A percentile compares a stretch with the other conserved stretches of the same genome.
These are phyloP conservation scores for Drosophila atripex DNA, from an alignment of 2,888 invertebrate genomes.

Conservation along the genomic window DNA sequence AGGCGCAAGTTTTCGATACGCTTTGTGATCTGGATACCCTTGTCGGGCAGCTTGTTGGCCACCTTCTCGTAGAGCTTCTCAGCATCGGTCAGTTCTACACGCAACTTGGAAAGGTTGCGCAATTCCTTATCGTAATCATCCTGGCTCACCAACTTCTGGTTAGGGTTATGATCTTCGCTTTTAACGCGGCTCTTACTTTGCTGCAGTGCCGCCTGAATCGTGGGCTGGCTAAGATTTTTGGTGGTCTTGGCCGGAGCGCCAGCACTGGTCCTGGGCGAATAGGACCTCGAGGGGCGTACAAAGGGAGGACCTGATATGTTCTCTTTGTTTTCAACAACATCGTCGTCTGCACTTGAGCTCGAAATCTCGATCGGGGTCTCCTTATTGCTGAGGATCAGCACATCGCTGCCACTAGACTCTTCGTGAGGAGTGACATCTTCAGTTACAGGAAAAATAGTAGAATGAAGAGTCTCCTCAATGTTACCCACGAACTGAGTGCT, in stretches of 20 bases:
- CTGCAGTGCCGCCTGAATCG: conserved; percentile 54
- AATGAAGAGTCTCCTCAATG: conserved; percentile 71
- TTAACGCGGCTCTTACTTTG: neutral
- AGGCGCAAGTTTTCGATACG: conserved; percentile 84
- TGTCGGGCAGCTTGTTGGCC: conserved; percentile 86
- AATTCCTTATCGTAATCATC: conserved; percentile 84
- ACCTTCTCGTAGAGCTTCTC: conserved; percentile 74
- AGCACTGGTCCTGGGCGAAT: conserved; percentile 48
- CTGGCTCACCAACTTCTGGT: conserved; percentile 56
- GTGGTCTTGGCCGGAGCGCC: conserved; percentile 28
- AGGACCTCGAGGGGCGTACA: conserved; percentile 11
- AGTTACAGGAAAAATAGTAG: conserved; percentile 59
- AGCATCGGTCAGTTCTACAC: conserved; percentile 83
- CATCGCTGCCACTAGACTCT: conserved; percentile 68
- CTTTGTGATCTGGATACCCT: conserved; percentile 86
- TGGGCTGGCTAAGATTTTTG: conserved; percentile 69
- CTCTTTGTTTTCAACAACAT: conserved; percentile 40
- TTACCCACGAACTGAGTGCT: conserved; percentile 67
- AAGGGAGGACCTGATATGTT: conserved; percentile 24
- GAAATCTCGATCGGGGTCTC: conserved; percentile 72
- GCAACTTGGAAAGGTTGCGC: conserved; percentile 84
- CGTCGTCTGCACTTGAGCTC: conserved; percentile 55
- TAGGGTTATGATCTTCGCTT: conserved; percentile 10
- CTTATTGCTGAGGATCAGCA: conserved; percentile 66
- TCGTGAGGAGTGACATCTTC: conserved; percentile 3